Evolutionary conservation across 2,888 invertebrate genomes (phyloP).

Genomic region (Xylocampa areola): DNA sequence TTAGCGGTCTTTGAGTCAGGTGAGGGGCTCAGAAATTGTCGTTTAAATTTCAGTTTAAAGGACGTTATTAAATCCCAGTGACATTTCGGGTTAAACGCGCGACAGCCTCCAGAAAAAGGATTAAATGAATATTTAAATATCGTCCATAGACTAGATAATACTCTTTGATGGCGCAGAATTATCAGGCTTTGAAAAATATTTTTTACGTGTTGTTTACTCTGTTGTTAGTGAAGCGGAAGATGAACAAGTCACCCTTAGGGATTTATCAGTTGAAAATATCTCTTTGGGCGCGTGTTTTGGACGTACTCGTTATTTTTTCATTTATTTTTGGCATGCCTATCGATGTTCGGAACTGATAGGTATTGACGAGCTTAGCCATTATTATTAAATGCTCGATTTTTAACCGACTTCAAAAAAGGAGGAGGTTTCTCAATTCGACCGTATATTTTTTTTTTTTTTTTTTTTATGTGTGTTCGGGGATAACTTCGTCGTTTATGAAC

Average conservation of each 20-base stretch:
- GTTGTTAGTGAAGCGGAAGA: constrained; percentile 65
- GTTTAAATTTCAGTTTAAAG: constrained; percentile 74
- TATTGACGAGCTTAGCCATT: constrained; percentile 14
- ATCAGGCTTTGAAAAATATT: constrained; percentile 52
- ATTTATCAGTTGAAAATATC: constrained; percentile 67
- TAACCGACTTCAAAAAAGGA: too few relatives aligned
- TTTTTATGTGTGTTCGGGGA: too few relatives aligned
- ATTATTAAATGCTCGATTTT: constrained; percentile 15
- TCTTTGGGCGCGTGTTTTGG: constrained; percentile 41
- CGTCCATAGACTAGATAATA: constrained; percentile 57
- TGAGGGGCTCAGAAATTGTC: constrained; percentile 70
- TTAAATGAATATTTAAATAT: constrained; percentile 74
- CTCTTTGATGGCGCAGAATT: constrained; percentile 58
- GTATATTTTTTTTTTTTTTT: too few relatives aligned
- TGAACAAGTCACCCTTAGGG: constrained; percentile 67
- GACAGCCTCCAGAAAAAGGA: constrained; percentile 65
- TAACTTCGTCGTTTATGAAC: too few relatives aligned
- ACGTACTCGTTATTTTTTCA: constrained; percentile 34
- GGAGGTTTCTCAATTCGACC: too few relatives aligned
- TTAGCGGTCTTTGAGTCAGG: constrained; percentile 72
- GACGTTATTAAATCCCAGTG: constrained; percentile 74
- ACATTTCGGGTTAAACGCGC: constrained; percentile 71
- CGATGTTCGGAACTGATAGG: constrained; percentile 20
- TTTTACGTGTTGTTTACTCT: constrained; percentile 60
- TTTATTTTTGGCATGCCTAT: constrained; percentile 23